Evolutionary conservation across 2,113 vertebrate genomes (phyloP).

Genomic region (Nanorana parkeri): DNA sequence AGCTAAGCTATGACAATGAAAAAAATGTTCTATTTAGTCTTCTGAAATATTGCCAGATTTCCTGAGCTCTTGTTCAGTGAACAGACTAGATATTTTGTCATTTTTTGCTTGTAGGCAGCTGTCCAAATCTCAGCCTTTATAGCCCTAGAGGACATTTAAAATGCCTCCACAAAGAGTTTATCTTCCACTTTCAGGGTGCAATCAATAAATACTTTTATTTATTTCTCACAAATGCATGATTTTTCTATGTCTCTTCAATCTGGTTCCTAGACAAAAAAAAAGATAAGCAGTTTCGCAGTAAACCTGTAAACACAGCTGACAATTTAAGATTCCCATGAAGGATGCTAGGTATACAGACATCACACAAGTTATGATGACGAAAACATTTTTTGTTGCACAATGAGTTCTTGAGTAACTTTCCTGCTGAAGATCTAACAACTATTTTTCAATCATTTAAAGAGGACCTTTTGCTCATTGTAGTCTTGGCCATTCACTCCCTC

Average conservation of each 20-base stretch:
- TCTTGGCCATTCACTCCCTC: no score
- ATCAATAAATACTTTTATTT: conserved; percentile 42
- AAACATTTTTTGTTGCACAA: conserved; percentile 23
- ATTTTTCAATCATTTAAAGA: not conserved
- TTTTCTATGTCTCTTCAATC: not conserved
- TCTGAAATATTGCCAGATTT: not conserved
- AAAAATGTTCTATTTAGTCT: not conserved
- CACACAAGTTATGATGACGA: not conserved
- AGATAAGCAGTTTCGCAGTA: conserved; percentile 18
- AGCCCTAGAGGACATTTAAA: conserved; percentile 15
- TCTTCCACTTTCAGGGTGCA: conserved; percentile 18
- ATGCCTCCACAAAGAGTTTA: conserved; percentile 23
- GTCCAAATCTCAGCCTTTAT: conserved; percentile 4
- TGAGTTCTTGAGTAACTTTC: not conserved
- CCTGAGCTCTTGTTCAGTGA: not conserved
- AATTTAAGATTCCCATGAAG: conserved; percentile 27
- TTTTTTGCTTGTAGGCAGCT: conserved; percentile 19
- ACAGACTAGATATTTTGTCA: not conserved
- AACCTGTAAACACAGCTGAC: conserved; percentile 32
- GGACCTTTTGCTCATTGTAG: no score
- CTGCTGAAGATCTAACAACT: not conserved
- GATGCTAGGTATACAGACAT: conserved; percentile 5
- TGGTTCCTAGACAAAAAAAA: conserved; percentile 6
- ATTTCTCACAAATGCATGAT: conserved; percentile 3
- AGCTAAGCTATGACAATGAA: not conserved